Percentiles rank a stretch among this genome's conserved stretches.
Conservation (phyloP, 2,797 vertebrate genomes). For the Otus scops region DNA sequence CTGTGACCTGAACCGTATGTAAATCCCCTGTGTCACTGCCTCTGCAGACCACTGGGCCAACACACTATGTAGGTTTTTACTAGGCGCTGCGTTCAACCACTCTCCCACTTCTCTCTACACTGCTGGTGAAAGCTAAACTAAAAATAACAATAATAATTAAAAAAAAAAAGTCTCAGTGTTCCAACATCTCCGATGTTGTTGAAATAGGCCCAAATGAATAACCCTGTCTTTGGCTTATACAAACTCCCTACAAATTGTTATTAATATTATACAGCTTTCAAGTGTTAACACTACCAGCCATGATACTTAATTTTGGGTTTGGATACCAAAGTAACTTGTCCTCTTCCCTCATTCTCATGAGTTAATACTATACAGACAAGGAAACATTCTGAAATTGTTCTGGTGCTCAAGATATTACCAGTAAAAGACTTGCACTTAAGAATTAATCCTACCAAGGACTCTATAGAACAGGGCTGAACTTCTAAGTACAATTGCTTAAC, state of each 20-base stretch:
- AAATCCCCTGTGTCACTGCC: not conserved
- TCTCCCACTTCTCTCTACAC: not conserved
- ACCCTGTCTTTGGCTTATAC: not conserved
- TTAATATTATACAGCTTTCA: not conserved
- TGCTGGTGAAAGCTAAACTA: not conserved
- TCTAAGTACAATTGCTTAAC: not conserved
- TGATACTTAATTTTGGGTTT: not conserved
- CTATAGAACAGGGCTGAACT: not conserved
- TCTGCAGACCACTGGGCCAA: not conserved
- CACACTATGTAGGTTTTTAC: not conserved
- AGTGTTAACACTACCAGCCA: not conserved
- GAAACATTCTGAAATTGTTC: not conserved
- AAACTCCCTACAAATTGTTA: not conserved
- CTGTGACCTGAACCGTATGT: fast-evolving
- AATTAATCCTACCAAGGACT: not conserved
- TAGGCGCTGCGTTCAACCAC: not conserved
- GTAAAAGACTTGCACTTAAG: not conserved
- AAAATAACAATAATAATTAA: not conserved
- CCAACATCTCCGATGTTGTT: not conserved
- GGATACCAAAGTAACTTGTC: not conserved
- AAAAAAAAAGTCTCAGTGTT: not conserved
- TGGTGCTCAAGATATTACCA: not conserved
- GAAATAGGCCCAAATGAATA: not conserved
- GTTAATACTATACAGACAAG: not conserved
- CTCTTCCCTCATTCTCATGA: not conserved